Conservation (phyloP, 1,140 invertebrate genomes). For the Bombus waltoni region DNA sequence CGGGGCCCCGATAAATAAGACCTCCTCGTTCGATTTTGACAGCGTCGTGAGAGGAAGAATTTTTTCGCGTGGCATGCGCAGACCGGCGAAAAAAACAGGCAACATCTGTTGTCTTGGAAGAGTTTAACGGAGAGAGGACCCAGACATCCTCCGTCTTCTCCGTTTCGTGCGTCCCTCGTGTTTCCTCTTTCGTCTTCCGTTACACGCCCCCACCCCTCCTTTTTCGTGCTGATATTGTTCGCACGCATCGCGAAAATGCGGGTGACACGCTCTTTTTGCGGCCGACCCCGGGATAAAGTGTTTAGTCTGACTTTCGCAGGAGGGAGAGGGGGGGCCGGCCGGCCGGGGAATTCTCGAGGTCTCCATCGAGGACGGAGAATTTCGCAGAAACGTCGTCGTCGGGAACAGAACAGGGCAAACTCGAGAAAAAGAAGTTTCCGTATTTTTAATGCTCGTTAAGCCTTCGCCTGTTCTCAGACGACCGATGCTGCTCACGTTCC, state of each 20-base stretch:
- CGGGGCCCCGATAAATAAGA: constrained; percentile 62
- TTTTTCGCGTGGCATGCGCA: constrained; percentile 57
- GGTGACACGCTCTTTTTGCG: constrained; percentile 38
- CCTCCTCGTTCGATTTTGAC: constrained; percentile 59
- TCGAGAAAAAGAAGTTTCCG: constrained; percentile 27
- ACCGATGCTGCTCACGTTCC: background rate
- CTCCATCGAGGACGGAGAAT: background rate
- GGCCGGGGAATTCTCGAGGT: constrained; percentile 20
- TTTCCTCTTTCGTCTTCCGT: background rate
- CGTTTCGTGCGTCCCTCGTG: background rate
- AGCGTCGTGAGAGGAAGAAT: constrained; percentile 54
- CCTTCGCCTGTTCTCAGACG: constrained; percentile 29
- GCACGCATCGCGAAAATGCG: constrained; percentile 53
- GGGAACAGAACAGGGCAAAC: background rate
- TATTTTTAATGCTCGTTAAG: constrained; percentile 55
- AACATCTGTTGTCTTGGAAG: constrained; percentile 59
- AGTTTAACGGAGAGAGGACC: constrained; percentile 20
- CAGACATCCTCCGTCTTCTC: constrained; percentile 56
- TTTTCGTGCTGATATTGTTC: constrained; percentile 56
- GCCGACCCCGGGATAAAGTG: constrained; percentile 44
- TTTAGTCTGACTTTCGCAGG: constrained; percentile 55
- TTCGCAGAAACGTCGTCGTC: background rate
- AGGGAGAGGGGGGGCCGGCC: background rate
- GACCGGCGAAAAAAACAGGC: constrained; percentile 33
- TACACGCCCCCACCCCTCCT: constrained; percentile 16